Evolutionary conservation across 2,797 vertebrate genomes (phyloP), one percentile per base, ranked within the genome.

Genomic region (Sphaeramia orbicularis): DNA sequence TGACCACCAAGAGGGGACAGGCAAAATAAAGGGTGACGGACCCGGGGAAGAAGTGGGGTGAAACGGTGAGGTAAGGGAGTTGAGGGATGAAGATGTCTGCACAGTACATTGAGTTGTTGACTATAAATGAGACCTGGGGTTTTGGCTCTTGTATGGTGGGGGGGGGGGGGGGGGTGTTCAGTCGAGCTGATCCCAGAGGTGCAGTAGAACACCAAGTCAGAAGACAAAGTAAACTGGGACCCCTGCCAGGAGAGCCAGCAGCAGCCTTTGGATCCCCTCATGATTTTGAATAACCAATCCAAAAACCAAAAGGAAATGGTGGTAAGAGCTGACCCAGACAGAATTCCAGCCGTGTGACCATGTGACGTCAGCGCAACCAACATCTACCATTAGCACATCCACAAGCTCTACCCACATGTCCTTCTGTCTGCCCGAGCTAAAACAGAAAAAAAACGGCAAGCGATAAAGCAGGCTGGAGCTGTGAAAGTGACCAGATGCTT

Each of bases 381-480:
- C 81, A 70, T 84, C 88, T 93, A 89, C 91, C 88, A 93, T 93
- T 92, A 91, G 87, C 74, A 70, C 62, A 78, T 91, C 89, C 89
- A 86, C 85, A 92, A 81, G 56, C 66, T 68, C 72, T 73, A 60
- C 61, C 80, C 82, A 44, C 80, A 79, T 66, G 76, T 82, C 71
- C 68, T 52, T 65, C 80, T 65, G 81, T 73, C 71, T 62, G 50
- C 65, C 78, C 64, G 77, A 75, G 67, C 56, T 55, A 43, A 47
- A 36, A 79, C 52, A 76, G 7, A 62, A 37, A 36, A 36, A 79
- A 54, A 76, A 42, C 36, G 65, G 47, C 62, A 67, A 42, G 50
- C 21, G 57, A 84, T 78, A 59, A 65, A 85, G 64, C 45, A 37
- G 53, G 10, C 6, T 7, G n/a, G 50, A 54, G 24, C 41, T 74